A percentile compares a stretch with the other conserved stretches of the same genome.
These are phyloP conservation scores for Recurvirostra avosetta DNA, from an alignment of 2,113 vertebrate genomes.

Conservation along the genomic window DNA sequence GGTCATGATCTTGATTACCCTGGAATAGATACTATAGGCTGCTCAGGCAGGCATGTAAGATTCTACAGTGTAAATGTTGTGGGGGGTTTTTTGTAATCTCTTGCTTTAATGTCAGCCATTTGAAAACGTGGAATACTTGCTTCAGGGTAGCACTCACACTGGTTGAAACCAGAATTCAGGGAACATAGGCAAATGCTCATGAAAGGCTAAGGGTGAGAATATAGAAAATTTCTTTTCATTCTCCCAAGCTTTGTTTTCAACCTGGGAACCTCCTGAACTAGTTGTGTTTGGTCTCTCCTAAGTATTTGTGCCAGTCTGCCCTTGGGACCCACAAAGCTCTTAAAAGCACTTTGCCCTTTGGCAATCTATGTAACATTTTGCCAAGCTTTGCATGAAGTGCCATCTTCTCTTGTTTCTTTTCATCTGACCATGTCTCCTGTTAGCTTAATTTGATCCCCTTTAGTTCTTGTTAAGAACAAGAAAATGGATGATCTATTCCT, in stretches of 20 bases:
- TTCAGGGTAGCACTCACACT: background rate
- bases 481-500: background rate
- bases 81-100: background rate
- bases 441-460: background rate
- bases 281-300: rapidly evolving
- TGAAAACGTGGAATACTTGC: background rate
- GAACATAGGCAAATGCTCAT: background rate
- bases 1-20: background rate
- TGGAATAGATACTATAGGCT: background rate
- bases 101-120: background rate
- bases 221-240: background rate
- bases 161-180: background rate
- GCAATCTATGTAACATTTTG: background rate
- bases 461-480: background rate
- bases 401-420: background rate
- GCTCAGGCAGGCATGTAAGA: background rate
- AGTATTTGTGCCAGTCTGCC: background rate
- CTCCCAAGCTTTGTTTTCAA: background rate
- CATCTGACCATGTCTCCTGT: background rate
- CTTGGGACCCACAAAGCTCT: background rate
- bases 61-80: background rate
- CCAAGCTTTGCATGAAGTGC: background rate
- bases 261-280: background rate
- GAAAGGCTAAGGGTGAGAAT: background rate
- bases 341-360: background rate